A percentile compares a stretch with the other conserved stretches of the same genome.
phyloP scores from a whole-genome alignment of 1,140 invertebrate species.

The Drosophila sp. region DNA sequence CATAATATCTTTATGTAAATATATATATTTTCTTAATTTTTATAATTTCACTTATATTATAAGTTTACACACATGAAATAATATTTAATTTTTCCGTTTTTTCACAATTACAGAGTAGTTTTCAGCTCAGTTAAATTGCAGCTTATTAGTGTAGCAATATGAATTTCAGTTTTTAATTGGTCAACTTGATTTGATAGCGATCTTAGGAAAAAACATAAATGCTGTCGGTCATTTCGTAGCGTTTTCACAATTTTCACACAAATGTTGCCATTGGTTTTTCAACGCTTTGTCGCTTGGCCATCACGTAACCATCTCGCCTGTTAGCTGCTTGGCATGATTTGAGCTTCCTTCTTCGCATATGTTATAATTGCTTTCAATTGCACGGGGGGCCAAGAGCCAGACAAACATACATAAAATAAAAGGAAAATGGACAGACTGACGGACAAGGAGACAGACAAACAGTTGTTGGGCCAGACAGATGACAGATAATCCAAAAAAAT shows the following conservation, averaged over 20 bases:
- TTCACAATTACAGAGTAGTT: not conserved
- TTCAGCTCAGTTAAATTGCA: not conserved
- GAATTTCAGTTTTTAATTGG: constrained; percentile 50
- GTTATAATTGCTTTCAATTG: constrained; percentile 80
- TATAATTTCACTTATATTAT: not conserved
- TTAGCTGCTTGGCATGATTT: constrained; percentile 6
- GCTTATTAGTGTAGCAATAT: constrained; percentile 33
- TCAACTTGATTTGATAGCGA: constrained; percentile 43
- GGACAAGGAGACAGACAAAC: constrained; percentile 36
- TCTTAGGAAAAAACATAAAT: constrained; percentile 42
- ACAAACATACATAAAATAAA: constrained; percentile 44
- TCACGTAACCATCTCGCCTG: constrained; percentile 38
- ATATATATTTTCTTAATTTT: too few species aligned
- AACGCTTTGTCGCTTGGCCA: constrained; percentile 33
- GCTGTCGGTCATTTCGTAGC: constrained; percentile 40
- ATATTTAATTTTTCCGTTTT: not conserved
- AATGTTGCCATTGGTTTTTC: constrained; percentile 29
- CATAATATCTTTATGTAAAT: too few species aligned
- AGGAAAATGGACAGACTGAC: constrained; percentile 20
- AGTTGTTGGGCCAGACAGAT: constrained; percentile 68
- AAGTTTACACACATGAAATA: not conserved
- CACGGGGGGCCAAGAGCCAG: constrained; percentile 36
- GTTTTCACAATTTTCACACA: constrained; percentile 39
- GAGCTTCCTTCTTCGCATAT: constrained; percentile 54
- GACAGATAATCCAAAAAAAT: constrained; percentile 64